phyloP scores from a whole-genome alignment of 2,113 vertebrate genomes.

The Thalassoma bifasciatum region DNA sequence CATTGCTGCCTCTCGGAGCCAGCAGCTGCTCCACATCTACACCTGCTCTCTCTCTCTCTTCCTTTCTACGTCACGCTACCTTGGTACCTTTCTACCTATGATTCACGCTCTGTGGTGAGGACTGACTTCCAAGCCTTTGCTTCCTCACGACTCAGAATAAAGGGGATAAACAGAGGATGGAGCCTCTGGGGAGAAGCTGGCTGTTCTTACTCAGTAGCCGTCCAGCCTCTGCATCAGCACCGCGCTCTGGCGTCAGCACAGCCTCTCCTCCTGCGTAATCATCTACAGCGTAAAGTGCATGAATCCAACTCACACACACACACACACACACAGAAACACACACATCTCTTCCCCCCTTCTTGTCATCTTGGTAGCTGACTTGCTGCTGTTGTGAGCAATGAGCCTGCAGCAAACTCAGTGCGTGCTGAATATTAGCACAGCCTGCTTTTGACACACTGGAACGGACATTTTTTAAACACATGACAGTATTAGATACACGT shows the following conservation, averaged over 20 bases:
- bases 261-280: slow-evolving; percentile 39
- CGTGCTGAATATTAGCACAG: slow-evolving; percentile 20
- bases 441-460: slow-evolving; percentile 33
- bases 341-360: neutral
- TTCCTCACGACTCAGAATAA: slow-evolving; percentile 22
- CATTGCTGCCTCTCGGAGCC: slow-evolving; percentile 49
- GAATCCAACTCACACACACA: neutral
- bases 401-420: slow-evolving; percentile 24
- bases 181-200: slow-evolving; percentile 20
- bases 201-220: slow-evolving; percentile 5
- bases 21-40: slow-evolving; percentile 16
- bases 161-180: slow-evolving; percentile 15
- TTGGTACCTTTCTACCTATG: slow-evolving; percentile 28
- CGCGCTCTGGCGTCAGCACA: slow-evolving; percentile 49
- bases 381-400: slow-evolving; percentile 19
- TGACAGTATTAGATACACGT: slow-evolving; percentile 11
- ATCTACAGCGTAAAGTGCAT: neutral
- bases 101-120: slow-evolving; percentile 36
- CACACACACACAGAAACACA: slow-evolving; percentile 11
- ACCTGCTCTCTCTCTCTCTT: neutral
- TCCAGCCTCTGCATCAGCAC: slow-evolving; percentile 47
- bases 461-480: slow-evolving; percentile 14
- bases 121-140: neutral
- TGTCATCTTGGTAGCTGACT: slow-evolving; percentile 20
- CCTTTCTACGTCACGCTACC: slow-evolving; percentile 9